A percentile compares a stretch with the other conserved stretches of the same genome.
Evolutionary conservation across 2,113 vertebrate genomes (phyloP).

Genomic region (Siniperca knerii): DNA sequence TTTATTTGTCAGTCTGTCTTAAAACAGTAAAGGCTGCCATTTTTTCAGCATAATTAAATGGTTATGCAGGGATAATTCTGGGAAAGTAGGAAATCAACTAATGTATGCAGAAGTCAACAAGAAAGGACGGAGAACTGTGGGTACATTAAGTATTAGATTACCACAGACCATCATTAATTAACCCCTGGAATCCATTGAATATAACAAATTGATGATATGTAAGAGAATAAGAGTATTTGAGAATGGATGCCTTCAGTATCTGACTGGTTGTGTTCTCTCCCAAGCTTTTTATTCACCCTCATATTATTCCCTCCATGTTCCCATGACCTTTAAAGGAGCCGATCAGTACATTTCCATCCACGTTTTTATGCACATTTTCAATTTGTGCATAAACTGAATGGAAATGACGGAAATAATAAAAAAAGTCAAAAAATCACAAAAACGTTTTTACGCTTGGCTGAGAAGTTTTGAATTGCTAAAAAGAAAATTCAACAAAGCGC

Average conservation of each 20-base stretch:
- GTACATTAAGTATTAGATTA: neutral
- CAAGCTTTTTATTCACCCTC: neutral
- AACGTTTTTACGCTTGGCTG: no score
- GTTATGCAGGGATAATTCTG: neutral
- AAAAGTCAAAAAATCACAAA: neutral
- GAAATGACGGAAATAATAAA: neutral
- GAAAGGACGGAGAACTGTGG: neutral
- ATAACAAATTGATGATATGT: constrained; percentile 1
- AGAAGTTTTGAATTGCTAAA: no score
- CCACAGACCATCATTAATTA: neutral
- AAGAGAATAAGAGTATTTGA: neutral
- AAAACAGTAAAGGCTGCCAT: neutral
- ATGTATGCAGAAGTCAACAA: neutral
- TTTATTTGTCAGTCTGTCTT: neutral
- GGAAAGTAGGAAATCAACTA: neutral
- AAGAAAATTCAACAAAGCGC: no score
- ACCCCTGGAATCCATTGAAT: neutral
- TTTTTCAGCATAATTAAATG: neutral
- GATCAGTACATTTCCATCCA: neutral
- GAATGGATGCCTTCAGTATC: neutral
- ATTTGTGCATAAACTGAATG: neutral
- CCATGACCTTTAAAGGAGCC: neutral
- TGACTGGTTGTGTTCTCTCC: neutral
- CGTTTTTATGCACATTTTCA: neutral
- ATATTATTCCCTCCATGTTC: constrained; percentile 45